These are phyloP conservation scores for Sphenopsis melanotis DNA, from an alignment of 2,797 vertebrate genomes.

Conservation along the genomic window DNA sequence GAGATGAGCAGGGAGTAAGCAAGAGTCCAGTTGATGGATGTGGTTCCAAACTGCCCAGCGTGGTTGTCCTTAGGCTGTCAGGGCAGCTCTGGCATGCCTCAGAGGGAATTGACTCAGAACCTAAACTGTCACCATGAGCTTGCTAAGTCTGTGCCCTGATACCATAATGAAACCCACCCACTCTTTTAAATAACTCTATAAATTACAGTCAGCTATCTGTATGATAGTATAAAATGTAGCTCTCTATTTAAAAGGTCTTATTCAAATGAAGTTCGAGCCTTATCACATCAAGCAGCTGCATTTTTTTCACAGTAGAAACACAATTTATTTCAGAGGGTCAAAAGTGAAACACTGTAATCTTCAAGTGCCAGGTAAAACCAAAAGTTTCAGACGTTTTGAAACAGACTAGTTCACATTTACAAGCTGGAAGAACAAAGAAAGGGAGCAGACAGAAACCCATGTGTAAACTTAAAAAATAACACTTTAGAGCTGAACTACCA, in stretches of 20 bases:
- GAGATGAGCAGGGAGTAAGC: fast-evolving
- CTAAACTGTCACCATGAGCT: not conserved
- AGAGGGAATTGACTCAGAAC: not conserved
- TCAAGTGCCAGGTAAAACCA: not conserved
- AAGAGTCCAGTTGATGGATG: not conserved
- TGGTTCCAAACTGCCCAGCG: not conserved
- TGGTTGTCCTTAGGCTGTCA: not conserved
- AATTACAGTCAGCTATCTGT: not conserved
- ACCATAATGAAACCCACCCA: not conserved
- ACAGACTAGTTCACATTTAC: not conserved
- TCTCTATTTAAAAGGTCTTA: not conserved
- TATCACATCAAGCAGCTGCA: not conserved
- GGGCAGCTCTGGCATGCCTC: not conserved
- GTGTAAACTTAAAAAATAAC: not conserved
- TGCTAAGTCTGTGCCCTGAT: not conserved
- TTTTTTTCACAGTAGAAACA: not conserved
- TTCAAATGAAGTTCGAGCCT: not conserved
- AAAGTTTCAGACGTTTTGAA: not conserved
- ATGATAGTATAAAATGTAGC: not conserved
- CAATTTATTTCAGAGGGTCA: not conserved
- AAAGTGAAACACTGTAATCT: not conserved
- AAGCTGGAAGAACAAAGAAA: not conserved
- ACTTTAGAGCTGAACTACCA: not conserved
- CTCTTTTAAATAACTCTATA: not conserved
- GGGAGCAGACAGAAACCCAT: not conserved